phyloP scores from a whole-genome alignment of 2,888 invertebrate genomes.

The Euplagia quadripunctaria region DNA sequence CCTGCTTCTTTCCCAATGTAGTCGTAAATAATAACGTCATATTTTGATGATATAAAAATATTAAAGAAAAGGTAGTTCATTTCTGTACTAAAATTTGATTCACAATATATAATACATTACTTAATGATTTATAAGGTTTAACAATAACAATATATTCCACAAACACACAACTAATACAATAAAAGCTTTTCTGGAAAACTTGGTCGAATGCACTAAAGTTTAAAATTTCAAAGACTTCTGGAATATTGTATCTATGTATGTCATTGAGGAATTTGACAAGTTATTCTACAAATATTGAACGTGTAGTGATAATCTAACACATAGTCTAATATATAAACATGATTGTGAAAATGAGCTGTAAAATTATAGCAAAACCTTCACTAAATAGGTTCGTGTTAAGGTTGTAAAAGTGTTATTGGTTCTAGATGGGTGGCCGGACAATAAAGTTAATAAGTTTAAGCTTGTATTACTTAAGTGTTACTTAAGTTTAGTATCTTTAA shows the following conservation, averaged over 20 bases:
- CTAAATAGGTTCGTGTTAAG: not conserved
- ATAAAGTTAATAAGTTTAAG: conserved; percentile 39
- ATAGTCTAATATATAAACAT: not conserved
- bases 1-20: too few relatives aligned
- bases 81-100: too few relatives aligned
- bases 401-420: not conserved
- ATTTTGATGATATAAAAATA: too few relatives aligned
- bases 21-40: too few relatives aligned
- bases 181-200: too few relatives aligned
- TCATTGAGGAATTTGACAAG: not conserved
- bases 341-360: not conserved
- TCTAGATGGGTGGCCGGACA: conserved; percentile 6
- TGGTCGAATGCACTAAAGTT: too few relatives aligned
- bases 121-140: too few relatives aligned
- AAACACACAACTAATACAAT: too few relatives aligned
- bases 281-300: not conserved
- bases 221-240: not conserved
- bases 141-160: too few relatives aligned
- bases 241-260: not conserved
- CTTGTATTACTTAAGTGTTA: not conserved
- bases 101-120: too few relatives aligned
- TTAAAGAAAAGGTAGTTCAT: too few relatives aligned
- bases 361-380: not conserved
- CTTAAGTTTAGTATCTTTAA: not conserved
- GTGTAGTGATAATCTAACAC: not conserved